A percentile compares a stretch with the other conserved stretches of the same genome.
Evolutionary conservation across 2,888 invertebrate genomes (phyloP).

Genomic region (Pollenia amentaria): DNA sequence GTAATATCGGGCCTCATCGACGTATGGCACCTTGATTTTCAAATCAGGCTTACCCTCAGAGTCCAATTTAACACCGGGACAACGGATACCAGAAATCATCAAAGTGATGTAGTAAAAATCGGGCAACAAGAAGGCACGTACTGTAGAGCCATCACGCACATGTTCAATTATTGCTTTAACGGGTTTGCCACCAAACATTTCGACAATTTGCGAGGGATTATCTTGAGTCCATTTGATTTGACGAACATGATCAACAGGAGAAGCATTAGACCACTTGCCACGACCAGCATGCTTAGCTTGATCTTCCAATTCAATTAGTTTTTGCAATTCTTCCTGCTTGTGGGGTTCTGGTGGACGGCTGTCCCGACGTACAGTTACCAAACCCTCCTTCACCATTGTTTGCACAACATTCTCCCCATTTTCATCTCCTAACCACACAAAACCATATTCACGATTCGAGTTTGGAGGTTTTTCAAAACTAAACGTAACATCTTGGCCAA

Average conservation of each 20-base stretch:
- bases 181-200: constrained; percentile 93
- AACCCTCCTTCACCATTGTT: constrained; percentile 93
- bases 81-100: constrained; percentile 97
- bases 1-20: constrained; percentile 97
- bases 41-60: constrained; percentile 89
- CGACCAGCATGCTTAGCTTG: constrained; percentile 94
- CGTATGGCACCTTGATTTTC: constrained; percentile 88
- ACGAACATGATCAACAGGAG: constrained; percentile 89
- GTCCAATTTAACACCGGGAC: constrained; percentile 92
- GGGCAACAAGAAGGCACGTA: constrained; percentile 95
- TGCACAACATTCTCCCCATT: constrained; percentile 96
- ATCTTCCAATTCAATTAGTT: constrained; percentile 94
- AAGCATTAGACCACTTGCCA: constrained; percentile 90
- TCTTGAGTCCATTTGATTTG: constrained; percentile 96
- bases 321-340: constrained; percentile 89
- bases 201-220: constrained; percentile 92
- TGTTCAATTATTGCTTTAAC: constrained; percentile 98
- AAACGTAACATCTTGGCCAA: constrained; percentile 95
- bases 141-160: constrained; percentile 98
- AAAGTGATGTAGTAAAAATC: constrained; percentile 96
- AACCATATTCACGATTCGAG: constrained; percentile 94
- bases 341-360: constrained; percentile 85
- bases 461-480: constrained; percentile 93
- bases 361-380: constrained; percentile 91
- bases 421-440: constrained; percentile 92